Base-by-base conservation (phyloP, 92 coral and sea anemone genomes). In the Actinostola sp. region DNA sequence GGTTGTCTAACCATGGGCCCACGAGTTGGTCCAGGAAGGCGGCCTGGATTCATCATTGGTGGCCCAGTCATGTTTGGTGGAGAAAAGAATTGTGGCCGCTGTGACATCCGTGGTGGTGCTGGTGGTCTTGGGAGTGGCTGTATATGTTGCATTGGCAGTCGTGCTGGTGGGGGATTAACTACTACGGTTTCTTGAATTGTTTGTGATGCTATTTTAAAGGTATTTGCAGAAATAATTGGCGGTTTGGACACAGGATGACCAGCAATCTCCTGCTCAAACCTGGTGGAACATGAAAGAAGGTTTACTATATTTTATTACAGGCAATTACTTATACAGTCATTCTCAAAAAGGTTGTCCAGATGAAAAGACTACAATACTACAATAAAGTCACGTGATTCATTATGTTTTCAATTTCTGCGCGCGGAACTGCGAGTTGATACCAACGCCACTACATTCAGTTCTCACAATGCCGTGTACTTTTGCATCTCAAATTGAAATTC, bases 231-330 rank as follows among this genome's bases (percentile, higher is more conserved):
- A 29, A 95, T 84, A 26, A 94, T 89, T 57, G 92, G 94, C 41
- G 92, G 94, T 27, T 87, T 82, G 61, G 89, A 21, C 10, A 87
- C 65, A 0, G 97, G 91, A 64, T 94, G 97, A 26, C 81, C 98
- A 26, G 97, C 89, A 23, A 94, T 86, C 76, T 94, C 98, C 75
- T 94, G 92, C 45, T 94, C 98, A 88, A 94, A 94, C 78, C 98
- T 94, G n/a, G n/a, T n/a, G n/a, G n/a, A n/a, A n/a, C n/a, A n/a
- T n/a, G n/a, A n/a, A n/a, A n/a, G n/a, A n/a, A n/a, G n/a, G n/a
- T n/a, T n/a, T n/a, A n/a, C n/a, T n/a, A n/a, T n/a, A n/a, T n/a
- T n/a, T n/a, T n/a, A n/a, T n/a, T n/a, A n/a, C n/a, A n/a, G n/a
- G n/a, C n/a, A n/a, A n/a, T n/a, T n/a, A n/a, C n/a, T n/a, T n/a